A percentile compares a stretch with the other conserved stretches of the same genome.
These are phyloP conservation scores for Procavia capensis DNA, from an alignment of 2,113 vertebrate genomes.

Conservation along the genomic window DNA sequence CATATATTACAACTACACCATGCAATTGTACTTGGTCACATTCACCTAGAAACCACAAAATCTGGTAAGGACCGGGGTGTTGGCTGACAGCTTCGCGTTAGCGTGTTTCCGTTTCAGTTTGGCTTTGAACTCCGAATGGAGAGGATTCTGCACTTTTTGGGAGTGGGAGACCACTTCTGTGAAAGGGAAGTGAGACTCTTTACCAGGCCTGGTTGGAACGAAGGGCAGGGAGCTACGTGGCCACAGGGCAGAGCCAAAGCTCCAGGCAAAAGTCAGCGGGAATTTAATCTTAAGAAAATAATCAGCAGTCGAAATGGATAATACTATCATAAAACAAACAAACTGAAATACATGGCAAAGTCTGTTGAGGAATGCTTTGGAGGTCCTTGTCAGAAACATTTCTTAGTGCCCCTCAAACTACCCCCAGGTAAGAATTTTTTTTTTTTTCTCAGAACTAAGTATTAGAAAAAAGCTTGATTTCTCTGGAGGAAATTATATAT, in stretches of 20 bases:
- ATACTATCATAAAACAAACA: neutral
- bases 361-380: neutral
- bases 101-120: neutral
- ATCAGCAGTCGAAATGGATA: neutral
- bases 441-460: neutral
- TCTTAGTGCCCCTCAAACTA: constrained; percentile 3
- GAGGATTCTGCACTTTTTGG: neutral
- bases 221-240: neutral
- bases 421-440: neutral
- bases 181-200: neutral
- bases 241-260: neutral
- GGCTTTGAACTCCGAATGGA: neutral
- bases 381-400: neutral
- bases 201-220: neutral
- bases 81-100: neutral
- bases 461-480: constrained; percentile 4
- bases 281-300: constrained; percentile 27
- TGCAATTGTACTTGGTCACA: neutral
- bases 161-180: neutral
- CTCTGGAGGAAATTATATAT: neutral
- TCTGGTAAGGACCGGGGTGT: neutral
- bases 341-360: neutral
- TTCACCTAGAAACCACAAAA: neutral
- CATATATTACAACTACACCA: neutral
- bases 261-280: neutral